Evolutionary conservation across 2,113 vertebrate genomes (phyloP).

Genomic region (Syrrhaptes paradoxus): DNA sequence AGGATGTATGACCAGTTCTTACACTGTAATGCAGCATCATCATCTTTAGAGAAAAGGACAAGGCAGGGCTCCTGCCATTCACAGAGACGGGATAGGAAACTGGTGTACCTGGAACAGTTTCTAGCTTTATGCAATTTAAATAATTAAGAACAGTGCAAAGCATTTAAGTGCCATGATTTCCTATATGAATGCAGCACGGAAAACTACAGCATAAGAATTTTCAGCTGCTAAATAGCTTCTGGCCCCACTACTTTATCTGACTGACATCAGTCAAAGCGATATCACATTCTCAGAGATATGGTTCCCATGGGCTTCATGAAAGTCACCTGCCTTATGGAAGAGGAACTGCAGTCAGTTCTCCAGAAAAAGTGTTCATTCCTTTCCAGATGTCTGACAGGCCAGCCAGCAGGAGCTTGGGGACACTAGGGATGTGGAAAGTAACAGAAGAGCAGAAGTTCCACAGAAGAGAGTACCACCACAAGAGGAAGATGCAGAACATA

Average conservation of each 20-base stretch:
- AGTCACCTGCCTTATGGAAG: background rate
- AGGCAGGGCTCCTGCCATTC: background rate
- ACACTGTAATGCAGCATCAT: background rate
- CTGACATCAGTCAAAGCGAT: background rate
- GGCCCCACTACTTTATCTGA: background rate
- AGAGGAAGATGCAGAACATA: background rate
- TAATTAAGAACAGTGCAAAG: background rate
- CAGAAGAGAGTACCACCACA: accelerated
- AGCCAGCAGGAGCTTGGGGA: background rate
- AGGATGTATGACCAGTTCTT: background rate
- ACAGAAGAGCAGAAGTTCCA: background rate
- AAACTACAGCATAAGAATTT: background rate
- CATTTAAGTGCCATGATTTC: background rate
- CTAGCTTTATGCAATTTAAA: background rate
- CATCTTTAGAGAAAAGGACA: background rate
- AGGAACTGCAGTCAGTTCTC: background rate
- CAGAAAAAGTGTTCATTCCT: background rate
- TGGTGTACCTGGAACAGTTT: background rate
- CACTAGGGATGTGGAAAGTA: background rate
- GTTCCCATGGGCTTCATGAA: background rate
- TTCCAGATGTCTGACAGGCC: background rate
- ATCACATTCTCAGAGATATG: background rate
- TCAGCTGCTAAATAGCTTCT: background rate
- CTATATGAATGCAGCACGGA: background rate
- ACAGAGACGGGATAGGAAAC: background rate